These are phyloP conservation scores for Odocoileus hemionus DNA, from an alignment of 2,113 vertebrate genomes.

Conservation along the genomic window DNA sequence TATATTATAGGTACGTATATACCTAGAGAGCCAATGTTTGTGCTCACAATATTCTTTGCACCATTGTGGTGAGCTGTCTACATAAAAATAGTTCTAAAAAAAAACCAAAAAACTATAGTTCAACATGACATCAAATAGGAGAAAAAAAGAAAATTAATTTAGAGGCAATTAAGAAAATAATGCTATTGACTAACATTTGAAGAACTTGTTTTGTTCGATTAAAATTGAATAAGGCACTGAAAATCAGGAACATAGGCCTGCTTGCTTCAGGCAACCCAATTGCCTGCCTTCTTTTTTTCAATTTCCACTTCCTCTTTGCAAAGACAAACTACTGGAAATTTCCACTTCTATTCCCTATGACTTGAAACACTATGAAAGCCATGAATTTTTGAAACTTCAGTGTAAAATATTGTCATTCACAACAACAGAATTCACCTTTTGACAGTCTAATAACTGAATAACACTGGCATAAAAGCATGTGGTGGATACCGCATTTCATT, in stretches of 20 bases:
- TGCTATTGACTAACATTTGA: slow-evolving; percentile 22
- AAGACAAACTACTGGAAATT: not conserved
- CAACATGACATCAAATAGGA: not conserved
- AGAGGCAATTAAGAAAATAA: slow-evolving; percentile 30
- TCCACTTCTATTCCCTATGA: not conserved
- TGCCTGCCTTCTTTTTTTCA: not conserved
- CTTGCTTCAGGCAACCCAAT: not conserved
- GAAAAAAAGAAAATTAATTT: slow-evolving; percentile 1
- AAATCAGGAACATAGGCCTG: not conserved
- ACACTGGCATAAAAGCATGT: not conserved
- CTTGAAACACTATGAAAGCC: not conserved
- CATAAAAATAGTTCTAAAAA: not conserved
- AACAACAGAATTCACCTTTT: not conserved
- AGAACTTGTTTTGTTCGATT: slow-evolving; percentile 41
- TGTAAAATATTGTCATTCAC: not conserved
- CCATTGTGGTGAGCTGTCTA: not conserved
- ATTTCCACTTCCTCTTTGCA: not conserved
- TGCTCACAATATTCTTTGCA: not conserved
- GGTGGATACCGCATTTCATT: not conserved
- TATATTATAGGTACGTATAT: rapidly evolving
- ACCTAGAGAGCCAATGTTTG: not conserved
- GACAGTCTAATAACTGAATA: not conserved
- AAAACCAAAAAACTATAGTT: not conserved
- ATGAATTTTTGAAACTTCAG: not conserved
- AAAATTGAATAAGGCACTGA: slow-evolving; percentile 32